A percentile compares a stretch with the other conserved stretches of the same genome.
Evolutionary conservation across 2,888 invertebrate genomes (phyloP).

Genomic region (Lochmaea capreae): DNA sequence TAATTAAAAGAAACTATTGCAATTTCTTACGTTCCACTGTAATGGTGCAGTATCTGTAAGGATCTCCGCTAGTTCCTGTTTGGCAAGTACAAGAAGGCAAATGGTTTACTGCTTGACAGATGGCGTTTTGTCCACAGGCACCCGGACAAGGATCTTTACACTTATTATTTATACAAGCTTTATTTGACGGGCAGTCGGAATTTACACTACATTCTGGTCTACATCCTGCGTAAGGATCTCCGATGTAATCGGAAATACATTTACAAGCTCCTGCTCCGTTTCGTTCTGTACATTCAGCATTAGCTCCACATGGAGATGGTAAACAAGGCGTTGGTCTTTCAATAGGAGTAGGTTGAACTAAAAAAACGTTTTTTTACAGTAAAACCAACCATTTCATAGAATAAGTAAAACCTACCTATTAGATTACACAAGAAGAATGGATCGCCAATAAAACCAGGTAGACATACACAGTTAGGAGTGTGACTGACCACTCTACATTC

Average conservation of each 20-base stretch:
- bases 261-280: constrained; percentile 76
- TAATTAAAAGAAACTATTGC: constrained; percentile 5
- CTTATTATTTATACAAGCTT: constrained; percentile 79
- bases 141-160: constrained; percentile 84
- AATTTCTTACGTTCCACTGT: constrained; percentile 48
- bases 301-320: constrained; percentile 83
- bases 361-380: constrained; percentile 34
- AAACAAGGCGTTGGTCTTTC: constrained; percentile 71
- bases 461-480: constrained; percentile 78
- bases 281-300: constrained; percentile 72
- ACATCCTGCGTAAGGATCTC: constrained; percentile 82
- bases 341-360: constrained; percentile 54
- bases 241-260: constrained; percentile 79
- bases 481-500: constrained; percentile 71
- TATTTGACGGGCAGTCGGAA: constrained; percentile 76
- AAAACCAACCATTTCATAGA: neutral
- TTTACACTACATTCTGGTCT: constrained; percentile 85
- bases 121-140: constrained; percentile 81
- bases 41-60: constrained; percentile 68
- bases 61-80: constrained; percentile 76
- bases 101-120: constrained; percentile 82
- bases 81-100: constrained; percentile 82
- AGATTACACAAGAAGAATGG: constrained; percentile 73
- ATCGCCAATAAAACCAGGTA: constrained; percentile 73
- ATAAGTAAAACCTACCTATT: constrained; percentile 36